Conservation (phyloP, 2,113 vertebrate species). For the Odontesthes bonariensis region DNA sequence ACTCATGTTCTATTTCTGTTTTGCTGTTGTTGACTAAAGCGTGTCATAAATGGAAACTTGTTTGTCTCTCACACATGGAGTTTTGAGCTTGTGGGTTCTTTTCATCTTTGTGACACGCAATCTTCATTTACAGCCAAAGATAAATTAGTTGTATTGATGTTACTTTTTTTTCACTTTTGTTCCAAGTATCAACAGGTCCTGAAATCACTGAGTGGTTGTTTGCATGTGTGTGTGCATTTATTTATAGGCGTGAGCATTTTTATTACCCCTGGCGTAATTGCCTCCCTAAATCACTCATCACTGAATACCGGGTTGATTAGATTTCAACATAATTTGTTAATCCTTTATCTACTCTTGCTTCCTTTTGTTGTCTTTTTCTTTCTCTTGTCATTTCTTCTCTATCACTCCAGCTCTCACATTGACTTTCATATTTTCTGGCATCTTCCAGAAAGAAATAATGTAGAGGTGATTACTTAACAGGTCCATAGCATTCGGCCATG, state of each 20-base stretch:
- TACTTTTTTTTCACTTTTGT: conserved; percentile 47
- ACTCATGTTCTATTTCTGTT: no score
- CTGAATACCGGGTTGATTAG: conserved; percentile 61
- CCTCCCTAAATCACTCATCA: background rate
- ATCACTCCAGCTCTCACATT: background rate
- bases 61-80: background rate
- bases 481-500: no score
- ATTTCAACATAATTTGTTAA: conserved; percentile 27
- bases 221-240: background rate
- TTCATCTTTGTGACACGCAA: background rate
- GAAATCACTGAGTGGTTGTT: conserved; percentile 5
- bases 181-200: conserved; percentile 41
- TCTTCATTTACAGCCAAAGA: conserved; percentile 15
- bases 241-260: conserved; percentile 8
- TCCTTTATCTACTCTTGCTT: conserved; percentile 1
- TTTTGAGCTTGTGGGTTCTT: background rate
- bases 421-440: no score
- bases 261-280: background rate
- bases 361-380: background rate
- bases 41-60: background rate
- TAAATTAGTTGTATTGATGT: conserved; percentile 41
- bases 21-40: no score
- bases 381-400: background rate
- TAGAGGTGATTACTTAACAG: no score
- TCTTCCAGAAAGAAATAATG: no score